These are phyloP conservation scores for Trichonephila inaurata DNA, from an alignment of 1,140 invertebrate species.

Conservation along the genomic window DNA sequence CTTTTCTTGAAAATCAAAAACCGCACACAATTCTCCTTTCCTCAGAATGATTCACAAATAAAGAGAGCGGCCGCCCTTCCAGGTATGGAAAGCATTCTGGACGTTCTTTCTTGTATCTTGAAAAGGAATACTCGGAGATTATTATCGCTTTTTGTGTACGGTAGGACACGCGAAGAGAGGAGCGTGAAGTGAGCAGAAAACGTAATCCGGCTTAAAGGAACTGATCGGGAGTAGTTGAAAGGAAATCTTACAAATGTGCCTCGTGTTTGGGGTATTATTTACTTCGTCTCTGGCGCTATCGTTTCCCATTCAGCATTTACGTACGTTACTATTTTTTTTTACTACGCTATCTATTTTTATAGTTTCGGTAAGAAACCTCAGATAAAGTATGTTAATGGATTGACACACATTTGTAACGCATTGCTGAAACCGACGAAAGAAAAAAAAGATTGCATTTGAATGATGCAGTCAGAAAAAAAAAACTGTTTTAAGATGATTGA, in stretches of 20 bases:
- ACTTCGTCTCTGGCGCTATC: neutral
- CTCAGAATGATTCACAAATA: neutral
- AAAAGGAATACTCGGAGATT: neutral
- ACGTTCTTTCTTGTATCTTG: neutral
- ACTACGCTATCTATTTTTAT: too few relatives aligned
- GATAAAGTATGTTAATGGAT: neutral
- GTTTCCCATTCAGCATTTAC: neutral
- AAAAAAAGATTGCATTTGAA: too few relatives aligned
- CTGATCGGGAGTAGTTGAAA: neutral
- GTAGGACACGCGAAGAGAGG: neutral
- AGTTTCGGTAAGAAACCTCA: neutral
- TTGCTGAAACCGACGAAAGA: too few relatives aligned
- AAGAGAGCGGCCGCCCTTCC: neutral
- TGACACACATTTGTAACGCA: too few relatives aligned
- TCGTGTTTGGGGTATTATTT: slow-evolving; percentile 10
- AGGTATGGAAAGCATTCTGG: neutral
- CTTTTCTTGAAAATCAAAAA: neutral
- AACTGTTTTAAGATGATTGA: too few relatives aligned
- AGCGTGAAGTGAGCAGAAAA: neutral
- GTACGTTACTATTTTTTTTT: neutral
- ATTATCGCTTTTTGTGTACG: neutral
- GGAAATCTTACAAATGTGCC: slow-evolving; percentile 25
- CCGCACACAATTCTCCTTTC: neutral
- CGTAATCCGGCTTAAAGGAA: slow-evolving; percentile 17
- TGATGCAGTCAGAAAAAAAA: too few relatives aligned